phyloP scores from a whole-genome alignment of 2,113 vertebrate species.

The Eulemur macaco region DNA sequence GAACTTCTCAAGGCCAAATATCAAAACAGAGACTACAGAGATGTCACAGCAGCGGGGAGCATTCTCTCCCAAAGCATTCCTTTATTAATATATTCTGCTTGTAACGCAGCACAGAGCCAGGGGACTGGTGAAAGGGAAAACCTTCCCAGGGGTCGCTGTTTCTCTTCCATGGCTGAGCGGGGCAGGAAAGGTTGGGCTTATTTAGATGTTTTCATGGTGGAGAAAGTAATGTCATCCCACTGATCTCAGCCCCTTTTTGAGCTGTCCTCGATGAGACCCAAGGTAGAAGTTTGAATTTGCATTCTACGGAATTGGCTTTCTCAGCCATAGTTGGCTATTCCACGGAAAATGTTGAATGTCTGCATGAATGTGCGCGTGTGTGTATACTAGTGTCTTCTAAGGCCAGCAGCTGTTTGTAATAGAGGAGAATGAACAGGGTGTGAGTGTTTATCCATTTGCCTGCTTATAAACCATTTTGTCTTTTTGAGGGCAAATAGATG shows the following conservation, averaged over 20 bases:
- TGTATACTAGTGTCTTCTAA: rapidly evolving
- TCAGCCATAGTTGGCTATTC: not conserved
- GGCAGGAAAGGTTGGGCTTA: not conserved
- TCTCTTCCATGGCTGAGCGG: not conserved
- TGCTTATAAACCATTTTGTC: not conserved
- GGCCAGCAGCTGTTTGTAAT: not conserved
- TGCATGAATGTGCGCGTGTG: not conserved
- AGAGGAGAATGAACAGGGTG: not conserved
- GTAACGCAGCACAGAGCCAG: not conserved
- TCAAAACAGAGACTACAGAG: conserved; percentile 40
- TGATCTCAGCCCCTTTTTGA: not conserved
- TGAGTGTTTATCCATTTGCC: not conserved
- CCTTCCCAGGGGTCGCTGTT: not conserved
- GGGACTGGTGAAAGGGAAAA: not conserved
- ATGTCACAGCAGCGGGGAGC: not conserved
- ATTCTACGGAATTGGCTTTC: not conserved
- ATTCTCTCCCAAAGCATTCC: not conserved
- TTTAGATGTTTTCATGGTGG: not conserved
- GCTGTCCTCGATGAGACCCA: not conserved
- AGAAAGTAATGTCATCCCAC: not conserved
- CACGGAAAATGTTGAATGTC: rapidly evolving
- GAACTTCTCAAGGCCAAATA: conserved; percentile 52
- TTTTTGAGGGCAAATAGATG: not conserved
- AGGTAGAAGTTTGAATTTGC: not conserved
- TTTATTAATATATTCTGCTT: not conserved